Conservation (phyloP, 1,140 invertebrate genomes). For the Drosophila suzukii region DNA sequence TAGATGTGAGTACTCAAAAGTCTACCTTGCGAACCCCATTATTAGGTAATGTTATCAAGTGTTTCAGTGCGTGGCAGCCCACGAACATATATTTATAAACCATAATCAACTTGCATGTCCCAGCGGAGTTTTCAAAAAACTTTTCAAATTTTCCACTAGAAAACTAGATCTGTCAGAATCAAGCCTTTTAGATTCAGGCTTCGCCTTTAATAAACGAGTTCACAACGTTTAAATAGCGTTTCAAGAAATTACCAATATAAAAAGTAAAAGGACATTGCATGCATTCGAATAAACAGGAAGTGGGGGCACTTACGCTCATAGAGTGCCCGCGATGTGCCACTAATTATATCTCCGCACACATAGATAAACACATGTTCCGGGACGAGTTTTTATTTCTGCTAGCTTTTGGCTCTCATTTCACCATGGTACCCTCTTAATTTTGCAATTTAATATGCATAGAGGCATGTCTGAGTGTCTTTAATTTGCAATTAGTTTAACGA, state of each 20-base stretch:
- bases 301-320: conserved; percentile 12
- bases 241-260: not conserved
- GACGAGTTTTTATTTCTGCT: conserved; percentile 29
- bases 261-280: too few relatives aligned
- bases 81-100: not conserved
- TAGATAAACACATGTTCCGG: conserved; percentile 1
- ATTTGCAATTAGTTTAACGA: conserved; percentile 32
- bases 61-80: conserved; percentile 9
- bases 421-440: conserved; percentile 25
- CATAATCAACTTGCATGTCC: not conserved
- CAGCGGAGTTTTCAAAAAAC: too few relatives aligned
- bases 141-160: too few relatives aligned
- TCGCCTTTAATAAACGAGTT: too few relatives aligned
- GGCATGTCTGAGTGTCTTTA: conserved; percentile 22
- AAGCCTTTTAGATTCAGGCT: too few relatives aligned
- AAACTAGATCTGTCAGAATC: too few relatives aligned
- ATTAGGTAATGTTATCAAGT: not conserved
- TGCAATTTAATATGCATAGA: conserved; percentile 24
- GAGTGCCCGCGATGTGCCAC: conserved; percentile 7
- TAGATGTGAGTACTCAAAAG: too few relatives aligned
- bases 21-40: not conserved
- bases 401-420: conserved; percentile 16
- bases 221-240: too few relatives aligned
- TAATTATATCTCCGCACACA: conserved; percentile 40
- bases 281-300: conserved; percentile 21